Conservation (phyloP, 1,140 invertebrate genomes). For the Drosophila sp. region DNA sequence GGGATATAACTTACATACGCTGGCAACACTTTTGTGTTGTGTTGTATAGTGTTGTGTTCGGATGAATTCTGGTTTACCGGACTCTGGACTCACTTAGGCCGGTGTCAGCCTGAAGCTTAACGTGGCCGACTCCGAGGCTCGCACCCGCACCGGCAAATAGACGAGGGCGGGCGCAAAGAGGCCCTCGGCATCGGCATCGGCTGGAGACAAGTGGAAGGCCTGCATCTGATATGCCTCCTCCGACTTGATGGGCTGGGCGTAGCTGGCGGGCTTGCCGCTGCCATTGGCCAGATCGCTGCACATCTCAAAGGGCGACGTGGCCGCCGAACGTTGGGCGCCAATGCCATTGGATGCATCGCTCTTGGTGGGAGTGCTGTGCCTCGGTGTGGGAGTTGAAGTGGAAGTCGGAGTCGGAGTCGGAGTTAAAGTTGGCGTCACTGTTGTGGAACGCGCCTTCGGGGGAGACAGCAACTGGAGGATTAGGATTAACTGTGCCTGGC, state of each 20-base stretch:
- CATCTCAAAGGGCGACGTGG: slow-evolving; percentile 72
- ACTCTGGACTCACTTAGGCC: slow-evolving; percentile 88
- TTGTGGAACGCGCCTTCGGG: slow-evolving; percentile 38
- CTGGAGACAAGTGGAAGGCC: slow-evolving; percentile 79
- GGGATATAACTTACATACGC: slow-evolving; percentile 71
- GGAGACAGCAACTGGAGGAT: slow-evolving; percentile 7
- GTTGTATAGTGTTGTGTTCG: slow-evolving; percentile 41
- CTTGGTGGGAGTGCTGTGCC: slow-evolving; percentile 12
- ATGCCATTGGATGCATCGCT: slow-evolving; percentile 52
- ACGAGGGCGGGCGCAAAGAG: slow-evolving; percentile 94
- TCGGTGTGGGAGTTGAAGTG: slow-evolving; percentile 29
- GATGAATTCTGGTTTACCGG: slow-evolving; percentile 14
- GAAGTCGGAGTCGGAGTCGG: slow-evolving; percentile 11
- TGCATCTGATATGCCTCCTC: slow-evolving; percentile 78
- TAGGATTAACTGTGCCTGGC: slow-evolving; percentile 12
- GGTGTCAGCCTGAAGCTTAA: slow-evolving; percentile 96
- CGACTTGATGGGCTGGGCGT: slow-evolving; percentile 66
- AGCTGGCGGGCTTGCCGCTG: slow-evolving; percentile 66
- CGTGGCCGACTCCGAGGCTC: slow-evolving; percentile 89
- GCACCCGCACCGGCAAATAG: slow-evolving; percentile 94
- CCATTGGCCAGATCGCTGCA: slow-evolving; percentile 68
- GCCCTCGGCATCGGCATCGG: slow-evolving; percentile 55
- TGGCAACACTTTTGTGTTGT: slow-evolving; percentile 66
- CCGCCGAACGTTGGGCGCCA: slow-evolving; percentile 58
- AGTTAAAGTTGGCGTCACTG: neutral